Evolutionary conservation across 2,797 vertebrate species (phyloP).

Genomic region (Phaenicophaeus curvirostris): DNA sequence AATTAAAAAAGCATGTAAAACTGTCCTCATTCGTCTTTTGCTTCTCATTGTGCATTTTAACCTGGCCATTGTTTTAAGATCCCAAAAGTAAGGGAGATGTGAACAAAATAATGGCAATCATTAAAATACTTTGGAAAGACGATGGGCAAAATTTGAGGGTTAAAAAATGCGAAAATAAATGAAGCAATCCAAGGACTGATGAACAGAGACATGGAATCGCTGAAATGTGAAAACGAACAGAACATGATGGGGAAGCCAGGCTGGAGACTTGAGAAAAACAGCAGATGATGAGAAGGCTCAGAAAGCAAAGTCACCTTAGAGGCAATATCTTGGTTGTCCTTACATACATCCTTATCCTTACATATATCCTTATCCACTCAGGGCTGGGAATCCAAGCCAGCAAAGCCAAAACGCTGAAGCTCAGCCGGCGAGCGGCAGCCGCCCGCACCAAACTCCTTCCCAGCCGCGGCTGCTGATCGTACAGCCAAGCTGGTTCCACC

Average conservation of each 20-base stretch:
- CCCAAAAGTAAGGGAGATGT: neutral
- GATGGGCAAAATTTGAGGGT: accelerated
- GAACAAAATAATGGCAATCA: neutral
- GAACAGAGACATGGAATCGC: neutral
- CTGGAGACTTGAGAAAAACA: neutral
- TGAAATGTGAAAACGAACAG: neutral
- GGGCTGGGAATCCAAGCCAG: neutral
- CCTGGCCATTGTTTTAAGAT: neutral
- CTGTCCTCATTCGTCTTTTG: neutral
- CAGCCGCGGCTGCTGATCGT: accelerated
- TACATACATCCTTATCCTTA: no score
- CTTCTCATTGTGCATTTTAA: neutral
- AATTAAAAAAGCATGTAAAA: neutral
- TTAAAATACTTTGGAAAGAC: neutral
- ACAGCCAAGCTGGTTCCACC: neutral
- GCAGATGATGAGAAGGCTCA: neutral
- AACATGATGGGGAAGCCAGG: neutral
- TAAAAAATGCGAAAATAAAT: neutral
- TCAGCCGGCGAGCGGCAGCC: neutral
- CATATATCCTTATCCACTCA: neutral
- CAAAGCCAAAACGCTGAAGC: accelerated
- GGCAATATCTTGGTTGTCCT: neutral
- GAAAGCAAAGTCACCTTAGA: neutral
- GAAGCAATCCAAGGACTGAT: neutral
- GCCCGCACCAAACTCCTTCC: accelerated